Evolutionary conservation across 1,140 invertebrate species (phyloP).

Genomic region (Procambarus clarkii): DNA sequence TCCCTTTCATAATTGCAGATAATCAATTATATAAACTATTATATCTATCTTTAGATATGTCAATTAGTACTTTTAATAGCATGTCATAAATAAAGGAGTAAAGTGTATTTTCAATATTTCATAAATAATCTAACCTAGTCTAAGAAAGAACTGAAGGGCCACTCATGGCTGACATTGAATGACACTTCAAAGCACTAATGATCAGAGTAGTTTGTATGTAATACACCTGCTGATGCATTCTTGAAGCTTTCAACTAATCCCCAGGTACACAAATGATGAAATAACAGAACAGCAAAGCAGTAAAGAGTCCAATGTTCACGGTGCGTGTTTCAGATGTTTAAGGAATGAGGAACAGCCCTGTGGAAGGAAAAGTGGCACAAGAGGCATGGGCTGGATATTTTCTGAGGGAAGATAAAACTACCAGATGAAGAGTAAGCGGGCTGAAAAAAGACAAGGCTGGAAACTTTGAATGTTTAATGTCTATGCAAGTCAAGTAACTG

Average conservation of each 20-base stretch:
- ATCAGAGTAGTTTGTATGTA: constrained; percentile 17
- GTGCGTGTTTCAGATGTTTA: constrained; percentile 57
- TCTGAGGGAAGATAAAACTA: background rate
- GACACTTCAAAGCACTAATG: constrained; percentile 11
- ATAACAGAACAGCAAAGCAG: constrained; percentile 54
- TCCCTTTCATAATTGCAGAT: constrained; percentile 22
- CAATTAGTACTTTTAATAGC: background rate
- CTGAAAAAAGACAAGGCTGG: constrained; percentile 4
- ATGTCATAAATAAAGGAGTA: constrained; percentile 19
- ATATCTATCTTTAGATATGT: constrained; percentile 42
- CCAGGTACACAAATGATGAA: constrained; percentile 49
- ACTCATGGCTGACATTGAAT: constrained; percentile 12
- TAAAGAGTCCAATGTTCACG: constrained; percentile 47
- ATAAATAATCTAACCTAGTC: background rate
- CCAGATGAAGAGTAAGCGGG: background rate
- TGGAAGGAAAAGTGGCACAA: background rate
- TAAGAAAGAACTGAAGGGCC: constrained; percentile 20
- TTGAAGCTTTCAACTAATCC: constrained; percentile 59
- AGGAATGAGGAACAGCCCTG: constrained; percentile 52
- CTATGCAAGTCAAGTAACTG: background rate
- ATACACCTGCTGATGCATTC: constrained; percentile 30
- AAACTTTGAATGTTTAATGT: background rate
- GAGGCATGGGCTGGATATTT: constrained; percentile 26
- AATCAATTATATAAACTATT: background rate
- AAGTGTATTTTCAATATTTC: constrained; percentile 5